Percentiles rank a stretch among this genome's conserved stretches.
Conservation (phyloP, 2,113 vertebrate genomes). For the Phocoena phocoena region DNA sequence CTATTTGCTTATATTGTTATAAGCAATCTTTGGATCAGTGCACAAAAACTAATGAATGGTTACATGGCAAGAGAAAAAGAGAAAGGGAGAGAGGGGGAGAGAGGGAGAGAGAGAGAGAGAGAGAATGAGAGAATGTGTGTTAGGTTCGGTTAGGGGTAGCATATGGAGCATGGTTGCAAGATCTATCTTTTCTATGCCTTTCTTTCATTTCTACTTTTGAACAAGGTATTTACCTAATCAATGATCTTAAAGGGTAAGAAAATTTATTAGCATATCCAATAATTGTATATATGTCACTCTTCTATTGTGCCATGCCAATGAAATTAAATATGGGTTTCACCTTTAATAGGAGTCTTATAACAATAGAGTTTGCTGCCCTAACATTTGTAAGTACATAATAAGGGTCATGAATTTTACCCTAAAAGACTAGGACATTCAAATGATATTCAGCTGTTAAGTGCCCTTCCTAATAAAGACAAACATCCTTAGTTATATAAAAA, state of each 20-base stretch:
- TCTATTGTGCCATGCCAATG: background rate
- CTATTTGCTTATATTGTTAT: background rate
- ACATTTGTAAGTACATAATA: background rate
- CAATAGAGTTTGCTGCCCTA: background rate
- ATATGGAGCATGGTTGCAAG: background rate
- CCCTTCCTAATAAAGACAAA: background rate
- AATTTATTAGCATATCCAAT: background rate
- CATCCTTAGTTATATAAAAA: background rate
- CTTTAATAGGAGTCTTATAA: background rate
- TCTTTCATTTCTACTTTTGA: background rate
- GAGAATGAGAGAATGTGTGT: background rate
- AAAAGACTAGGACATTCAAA: background rate
- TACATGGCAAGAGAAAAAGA: background rate
- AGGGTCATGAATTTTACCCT: background rate
- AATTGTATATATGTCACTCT: background rate
- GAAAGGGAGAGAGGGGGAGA: background rate
- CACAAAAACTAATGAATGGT: background rate
- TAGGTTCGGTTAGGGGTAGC: background rate
- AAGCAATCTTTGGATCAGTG: background rate
- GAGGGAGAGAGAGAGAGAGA: too few species aligned
- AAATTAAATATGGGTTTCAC: background rate
- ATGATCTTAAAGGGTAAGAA: background rate
- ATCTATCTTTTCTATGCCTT: background rate
- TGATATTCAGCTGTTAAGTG: background rate
- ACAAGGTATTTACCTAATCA: background rate